phyloP scores from a whole-genome alignment of 2,113 vertebrate species.

The Pteropus alecto region DNA sequence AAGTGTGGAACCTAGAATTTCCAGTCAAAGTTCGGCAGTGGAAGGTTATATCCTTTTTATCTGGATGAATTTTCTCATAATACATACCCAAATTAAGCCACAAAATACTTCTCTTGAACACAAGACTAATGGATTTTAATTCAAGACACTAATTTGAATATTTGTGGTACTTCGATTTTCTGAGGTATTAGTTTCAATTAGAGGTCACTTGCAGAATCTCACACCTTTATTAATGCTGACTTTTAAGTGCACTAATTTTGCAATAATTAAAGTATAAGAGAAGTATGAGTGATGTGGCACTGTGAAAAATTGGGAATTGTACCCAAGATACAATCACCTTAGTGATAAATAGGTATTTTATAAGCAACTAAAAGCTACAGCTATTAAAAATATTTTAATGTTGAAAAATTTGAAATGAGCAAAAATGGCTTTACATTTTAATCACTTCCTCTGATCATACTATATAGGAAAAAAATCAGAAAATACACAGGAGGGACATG shows the following conservation, averaged over 20 bases:
- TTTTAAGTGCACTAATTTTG: neutral
- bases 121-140: neutral
- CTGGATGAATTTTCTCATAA: constrained; percentile 22
- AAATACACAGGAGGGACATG: neutral
- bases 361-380: neutral
- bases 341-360: neutral
- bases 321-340: neutral
- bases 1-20: neutral
- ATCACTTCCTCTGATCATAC: neutral
- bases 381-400: neutral
- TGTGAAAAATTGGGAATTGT: neutral
- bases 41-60: neutral
- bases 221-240: neutral
- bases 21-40: neutral
- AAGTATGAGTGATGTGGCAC: neutral
- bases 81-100: neutral
- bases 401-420: constrained; percentile 2
- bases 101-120: neutral
- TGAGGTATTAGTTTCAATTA: constrained; percentile 9
- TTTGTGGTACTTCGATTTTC: neutral
- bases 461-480: neutral
- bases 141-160: neutral
- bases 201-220: neutral
- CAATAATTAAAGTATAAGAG: neutral
- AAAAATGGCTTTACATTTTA: constrained; percentile 47